Conservation (phyloP, 1,140 invertebrate species). For the Drosophila teissieri region DNA sequence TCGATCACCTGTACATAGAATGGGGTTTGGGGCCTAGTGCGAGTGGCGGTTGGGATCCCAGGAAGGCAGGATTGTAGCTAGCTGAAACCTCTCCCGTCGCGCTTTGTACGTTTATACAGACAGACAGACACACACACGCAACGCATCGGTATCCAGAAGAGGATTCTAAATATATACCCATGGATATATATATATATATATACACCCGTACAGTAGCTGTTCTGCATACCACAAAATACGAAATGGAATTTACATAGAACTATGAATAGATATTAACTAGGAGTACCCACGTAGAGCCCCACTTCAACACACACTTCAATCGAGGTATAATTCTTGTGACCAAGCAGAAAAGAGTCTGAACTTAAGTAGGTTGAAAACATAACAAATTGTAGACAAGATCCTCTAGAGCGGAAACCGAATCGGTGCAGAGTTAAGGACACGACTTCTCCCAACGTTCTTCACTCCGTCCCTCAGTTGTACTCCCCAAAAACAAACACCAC, state of each 20-base stretch:
- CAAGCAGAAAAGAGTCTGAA: conserved; percentile 79
- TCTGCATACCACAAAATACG: conserved; percentile 19
- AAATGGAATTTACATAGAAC: conserved; percentile 51
- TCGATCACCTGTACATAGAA: conserved; percentile 63
- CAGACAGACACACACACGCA: background rate
- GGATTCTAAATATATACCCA: conserved; percentile 38
- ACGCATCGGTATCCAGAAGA: conserved; percentile 1
- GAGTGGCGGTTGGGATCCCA: background rate
- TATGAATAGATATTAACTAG: conserved; percentile 23
- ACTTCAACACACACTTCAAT: conserved; percentile 23
- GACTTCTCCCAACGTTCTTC: conserved; percentile 59
- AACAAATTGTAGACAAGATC: conserved; percentile 39
- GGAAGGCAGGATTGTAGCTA: conserved; percentile 26
- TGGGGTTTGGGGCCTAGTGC: background rate
- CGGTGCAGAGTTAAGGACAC: background rate
- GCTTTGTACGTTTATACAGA: conserved; percentile 33
- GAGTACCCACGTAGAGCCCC: conserved; percentile 30
- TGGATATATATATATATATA: conserved; percentile 15
- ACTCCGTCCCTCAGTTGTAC: conserved; percentile 56
- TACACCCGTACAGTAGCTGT: conserved; percentile 29
- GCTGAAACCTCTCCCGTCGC: conserved; percentile 36
- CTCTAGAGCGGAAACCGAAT: conserved; percentile 4
- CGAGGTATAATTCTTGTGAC: conserved; percentile 66
- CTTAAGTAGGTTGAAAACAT: conserved; percentile 70
- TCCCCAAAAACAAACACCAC: conserved; percentile 9